A percentile compares a stretch with the other conserved stretches of the same genome.
Conservation (phyloP, 2,113 vertebrate species). For the cat (Felis catus) region F.catus_Fca126_mat1.0 CM031424.1:58766001-58766500, state of each 20-base stretch:
- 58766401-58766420: slow-evolving; percentile 44
- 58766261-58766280: slow-evolving; percentile 20
- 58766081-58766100: neutral
- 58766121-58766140: slow-evolving; percentile 15
- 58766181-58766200: neutral
- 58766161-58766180: slow-evolving; percentile 19
- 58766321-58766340: neutral
- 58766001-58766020: slow-evolving; percentile 63
- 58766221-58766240: slow-evolving; percentile 13
- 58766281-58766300: slow-evolving; percentile 32
- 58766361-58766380: slow-evolving; percentile 1
- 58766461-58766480: no score
- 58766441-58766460: neutral
- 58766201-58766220: neutral
- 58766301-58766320: neutral
- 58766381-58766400: slow-evolving; percentile 51
- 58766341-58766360: slow-evolving; percentile 36
- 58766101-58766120: neutral
- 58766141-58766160: neutral
- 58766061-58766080: neutral
- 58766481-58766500: neutral
- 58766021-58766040: slow-evolving; percentile 47
- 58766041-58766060: slow-evolving; percentile 30
- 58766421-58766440: slow-evolving; percentile 15
- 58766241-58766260: neutral